Evolutionary conservation across 2,113 vertebrate genomes (phyloP), one percentile per base, ranked within the genome.

Genomic region (Corythornis cristatus): DNA sequence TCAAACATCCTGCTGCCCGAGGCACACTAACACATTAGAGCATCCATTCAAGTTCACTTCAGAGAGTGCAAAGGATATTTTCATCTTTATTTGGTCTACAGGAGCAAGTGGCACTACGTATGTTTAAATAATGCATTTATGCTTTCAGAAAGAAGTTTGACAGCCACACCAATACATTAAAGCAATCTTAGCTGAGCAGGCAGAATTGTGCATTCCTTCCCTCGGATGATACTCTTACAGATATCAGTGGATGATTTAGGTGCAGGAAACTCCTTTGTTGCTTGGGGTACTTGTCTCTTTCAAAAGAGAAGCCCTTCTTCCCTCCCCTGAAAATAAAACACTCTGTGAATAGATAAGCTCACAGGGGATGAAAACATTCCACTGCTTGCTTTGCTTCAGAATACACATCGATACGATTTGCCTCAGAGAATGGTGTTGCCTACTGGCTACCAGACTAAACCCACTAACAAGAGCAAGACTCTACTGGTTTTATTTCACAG

Each of bases 381-480:
- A 18, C 8, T 46, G 83, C 15, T 57, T 57, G 64, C n/a, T 35
- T 56, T 57, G 23, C 66, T 78, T 46, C 37, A 62, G 48, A 83
- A 7, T 26, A 42, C 28, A 28, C 3, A 2, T 1, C 15, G 37
- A 5, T 7, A 35, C 0, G 0, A 33, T 46, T 37, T 46, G 28
- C 37, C 46, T 28, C 65, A 67, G 76, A 0, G 3, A 86, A 40
- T 57, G 58, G 42, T 67, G 29, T 46, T 53, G 86, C 42, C 66
- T 73, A 28, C 35, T 73, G 64, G 26, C 45, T 26, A 8, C n/a
- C 58, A 50, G 53, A 56, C 64, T 46, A 78, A 53, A 62, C 17
- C 48, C 74, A 67, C 45, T 67, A 26, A 60, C 12, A 33, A 9
- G 23, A 57, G 58, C 42, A 64, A 42, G 48, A 67, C 23, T 35